A percentile compares a stretch with the other conserved stretches of the same genome.
phyloP scores from a whole-genome alignment of 2,797 vertebrate genomes.

The Xiphorhynchus erythropygius region DNA sequence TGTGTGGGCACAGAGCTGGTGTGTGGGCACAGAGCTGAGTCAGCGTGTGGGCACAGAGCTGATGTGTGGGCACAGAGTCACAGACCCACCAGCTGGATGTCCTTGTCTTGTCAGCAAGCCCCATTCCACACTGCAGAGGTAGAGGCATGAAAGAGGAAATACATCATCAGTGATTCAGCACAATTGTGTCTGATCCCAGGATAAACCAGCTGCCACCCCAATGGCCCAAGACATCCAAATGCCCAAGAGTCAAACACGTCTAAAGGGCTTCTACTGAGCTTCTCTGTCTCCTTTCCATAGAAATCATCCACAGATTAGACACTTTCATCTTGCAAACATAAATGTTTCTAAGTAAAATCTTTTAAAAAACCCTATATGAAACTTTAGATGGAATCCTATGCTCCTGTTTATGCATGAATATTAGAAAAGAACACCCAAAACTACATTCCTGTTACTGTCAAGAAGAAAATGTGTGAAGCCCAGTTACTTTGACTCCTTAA shows the following conservation, averaged over 20 bases:
- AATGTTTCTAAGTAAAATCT: neutral
- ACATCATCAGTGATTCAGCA: no score
- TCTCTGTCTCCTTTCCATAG: neutral
- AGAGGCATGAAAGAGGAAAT: neutral
- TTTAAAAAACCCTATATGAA: neutral
- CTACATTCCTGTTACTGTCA: neutral
- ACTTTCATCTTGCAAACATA: neutral
- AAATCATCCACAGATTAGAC: neutral
- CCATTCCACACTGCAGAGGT: neutral
- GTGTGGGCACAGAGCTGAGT: neutral
- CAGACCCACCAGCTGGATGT: neutral
- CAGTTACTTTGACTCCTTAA: neutral
- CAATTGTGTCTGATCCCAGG: neutral
- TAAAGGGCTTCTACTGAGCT: neutral
- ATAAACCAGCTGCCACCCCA: neutral
- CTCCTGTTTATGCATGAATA: neutral
- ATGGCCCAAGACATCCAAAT: neutral
- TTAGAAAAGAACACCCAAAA: neutral
- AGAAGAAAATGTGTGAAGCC: neutral
- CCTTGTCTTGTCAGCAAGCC: neutral
- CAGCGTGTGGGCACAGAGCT: neutral
- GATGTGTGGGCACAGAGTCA: rapidly evolving
- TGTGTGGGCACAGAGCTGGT: neutral
- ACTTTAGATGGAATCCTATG: neutral
- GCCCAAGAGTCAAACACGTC: neutral